phyloP scores from a whole-genome alignment of 2,888 invertebrate genomes.

The Molanna angustata region DNA sequence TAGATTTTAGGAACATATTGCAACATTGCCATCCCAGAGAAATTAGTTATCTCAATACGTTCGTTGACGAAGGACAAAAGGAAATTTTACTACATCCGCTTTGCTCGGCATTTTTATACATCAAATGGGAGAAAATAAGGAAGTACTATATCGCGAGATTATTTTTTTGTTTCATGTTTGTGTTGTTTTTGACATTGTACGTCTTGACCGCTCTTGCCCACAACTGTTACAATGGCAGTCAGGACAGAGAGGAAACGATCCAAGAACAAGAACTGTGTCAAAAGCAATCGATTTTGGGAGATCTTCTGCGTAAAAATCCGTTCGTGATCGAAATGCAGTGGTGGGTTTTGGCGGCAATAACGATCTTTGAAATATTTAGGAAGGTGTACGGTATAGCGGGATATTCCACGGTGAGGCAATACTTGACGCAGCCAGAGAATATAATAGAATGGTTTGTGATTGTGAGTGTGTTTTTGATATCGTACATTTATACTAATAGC shows the following conservation, averaged over 20 bases:
- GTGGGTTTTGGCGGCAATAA: slow-evolving; percentile 77
- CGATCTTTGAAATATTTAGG: slow-evolving; percentile 74
- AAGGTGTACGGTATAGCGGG: slow-evolving; percentile 81
- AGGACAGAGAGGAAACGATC: slow-evolving; percentile 69
- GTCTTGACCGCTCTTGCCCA: slow-evolving; percentile 80
- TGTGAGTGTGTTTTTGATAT: slow-evolving; percentile 77
- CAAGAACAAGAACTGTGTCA: slow-evolving; percentile 73
- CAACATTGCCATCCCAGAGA: slow-evolving; percentile 83
- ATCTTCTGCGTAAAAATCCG: slow-evolving; percentile 71
- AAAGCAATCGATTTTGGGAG: slow-evolving; percentile 74
- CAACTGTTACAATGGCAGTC: slow-evolving; percentile 80
- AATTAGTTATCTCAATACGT: slow-evolving; percentile 81
- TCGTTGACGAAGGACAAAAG: slow-evolving; percentile 86
- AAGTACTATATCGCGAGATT: slow-evolving; percentile 82
- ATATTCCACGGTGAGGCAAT: slow-evolving; percentile 77
- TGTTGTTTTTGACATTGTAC: slow-evolving; percentile 76
- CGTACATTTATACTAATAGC: slow-evolving; percentile 74
- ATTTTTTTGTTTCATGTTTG: slow-evolving; percentile 75
- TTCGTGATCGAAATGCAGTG: slow-evolving; percentile 78
- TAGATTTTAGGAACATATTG: slow-evolving; percentile 78
- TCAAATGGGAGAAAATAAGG: slow-evolving; percentile 88
- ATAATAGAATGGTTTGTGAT: slow-evolving; percentile 87
- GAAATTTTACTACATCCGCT: slow-evolving; percentile 82
- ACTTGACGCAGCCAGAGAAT: slow-evolving; percentile 80
- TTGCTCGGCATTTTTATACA: slow-evolving; percentile 81